Evolutionary conservation across 2,113 vertebrate genomes (phyloP).

Genomic region (Mellivora capensis): DNA sequence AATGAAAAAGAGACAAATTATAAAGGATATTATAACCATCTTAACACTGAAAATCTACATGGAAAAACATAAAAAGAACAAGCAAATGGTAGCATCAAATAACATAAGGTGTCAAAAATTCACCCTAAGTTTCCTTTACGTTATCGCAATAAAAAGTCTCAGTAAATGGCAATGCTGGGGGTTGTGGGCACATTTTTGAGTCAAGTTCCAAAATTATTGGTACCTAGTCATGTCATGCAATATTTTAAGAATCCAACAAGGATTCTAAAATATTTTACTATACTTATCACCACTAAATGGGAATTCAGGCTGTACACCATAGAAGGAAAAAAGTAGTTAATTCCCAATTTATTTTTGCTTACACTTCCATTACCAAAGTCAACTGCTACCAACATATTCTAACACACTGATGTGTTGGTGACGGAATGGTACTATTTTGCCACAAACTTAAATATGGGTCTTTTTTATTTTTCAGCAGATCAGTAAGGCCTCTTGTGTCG

Average conservation of each 20-base stretch:
- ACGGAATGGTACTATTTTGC: background rate
- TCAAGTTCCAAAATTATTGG: slow-evolving; percentile 15
- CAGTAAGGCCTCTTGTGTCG: background rate
- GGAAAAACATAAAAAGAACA: slow-evolving; percentile 28
- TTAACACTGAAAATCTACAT: background rate
- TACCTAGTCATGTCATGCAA: background rate
- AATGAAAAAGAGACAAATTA: slow-evolving; percentile 21
- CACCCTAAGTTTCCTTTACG: background rate
- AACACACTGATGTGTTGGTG: background rate
- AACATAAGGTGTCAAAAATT: background rate
- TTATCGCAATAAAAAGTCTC: background rate
- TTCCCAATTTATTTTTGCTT: slow-evolving; percentile 26
- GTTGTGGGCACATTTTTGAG: slow-evolving; percentile 8
- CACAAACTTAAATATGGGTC: background rate
- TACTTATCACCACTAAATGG: background rate
- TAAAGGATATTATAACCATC: background rate
- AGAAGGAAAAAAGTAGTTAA: slow-evolving; percentile 18
- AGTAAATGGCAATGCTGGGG: background rate
- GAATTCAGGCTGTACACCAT: background rate
- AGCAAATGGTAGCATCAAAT: background rate
- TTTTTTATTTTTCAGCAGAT: background rate
- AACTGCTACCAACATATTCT: slow-evolving; percentile 20
- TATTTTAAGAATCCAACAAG: slow-evolving; percentile 37
- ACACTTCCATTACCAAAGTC: background rate
- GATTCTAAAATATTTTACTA: slow-evolving; percentile 3